These are phyloP conservation scores for Caenorhabditis briggsae DNA, from an alignment of 1,140 invertebrate species.

Conservation along the genomic window DNA sequence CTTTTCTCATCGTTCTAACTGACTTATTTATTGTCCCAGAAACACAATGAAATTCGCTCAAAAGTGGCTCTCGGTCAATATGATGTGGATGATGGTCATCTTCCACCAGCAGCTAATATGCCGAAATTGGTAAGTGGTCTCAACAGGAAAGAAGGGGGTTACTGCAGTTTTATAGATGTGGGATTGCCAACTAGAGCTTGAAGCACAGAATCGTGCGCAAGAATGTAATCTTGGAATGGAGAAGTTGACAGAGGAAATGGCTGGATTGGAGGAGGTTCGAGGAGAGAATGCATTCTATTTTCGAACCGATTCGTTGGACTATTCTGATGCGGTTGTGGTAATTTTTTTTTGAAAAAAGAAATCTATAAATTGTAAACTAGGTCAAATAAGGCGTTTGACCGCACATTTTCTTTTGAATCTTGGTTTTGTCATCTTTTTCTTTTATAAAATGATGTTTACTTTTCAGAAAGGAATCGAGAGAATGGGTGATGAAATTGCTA, in stretches of 20 bases:
- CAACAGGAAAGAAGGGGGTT: background rate
- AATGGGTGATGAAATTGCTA: slow-evolving; percentile 31
- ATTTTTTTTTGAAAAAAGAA: background rate
- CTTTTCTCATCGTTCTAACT: background rate
- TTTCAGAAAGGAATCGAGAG: slow-evolving; percentile 34
- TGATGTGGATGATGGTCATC: slow-evolving; percentile 13
- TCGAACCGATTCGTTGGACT: slow-evolving; percentile 5
- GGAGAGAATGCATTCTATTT: slow-evolving; percentile 48
- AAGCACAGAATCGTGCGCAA: background rate
- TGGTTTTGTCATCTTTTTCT: too few species aligned
- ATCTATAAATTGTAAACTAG: too few species aligned
- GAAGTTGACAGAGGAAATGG: background rate
- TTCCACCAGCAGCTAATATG: slow-evolving; percentile 34
- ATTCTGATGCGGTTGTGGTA: background rate
- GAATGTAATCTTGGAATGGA: slow-evolving; percentile 1
- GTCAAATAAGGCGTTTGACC: too few species aligned
- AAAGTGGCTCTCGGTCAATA: slow-evolving; percentile 43
- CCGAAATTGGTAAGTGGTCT: slow-evolving; percentile 12
- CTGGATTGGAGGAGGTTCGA: slow-evolving; percentile 11
- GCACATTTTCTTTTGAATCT: background rate
- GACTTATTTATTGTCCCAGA: background rate
- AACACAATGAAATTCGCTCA: slow-evolving; percentile 49
- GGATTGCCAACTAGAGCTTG: slow-evolving; percentile 31
- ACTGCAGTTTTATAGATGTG: background rate
- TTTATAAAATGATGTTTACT: background rate